phyloP scores from a whole-genome alignment of 2,888 invertebrate species.

The Cryptus viduatorius region DNA sequence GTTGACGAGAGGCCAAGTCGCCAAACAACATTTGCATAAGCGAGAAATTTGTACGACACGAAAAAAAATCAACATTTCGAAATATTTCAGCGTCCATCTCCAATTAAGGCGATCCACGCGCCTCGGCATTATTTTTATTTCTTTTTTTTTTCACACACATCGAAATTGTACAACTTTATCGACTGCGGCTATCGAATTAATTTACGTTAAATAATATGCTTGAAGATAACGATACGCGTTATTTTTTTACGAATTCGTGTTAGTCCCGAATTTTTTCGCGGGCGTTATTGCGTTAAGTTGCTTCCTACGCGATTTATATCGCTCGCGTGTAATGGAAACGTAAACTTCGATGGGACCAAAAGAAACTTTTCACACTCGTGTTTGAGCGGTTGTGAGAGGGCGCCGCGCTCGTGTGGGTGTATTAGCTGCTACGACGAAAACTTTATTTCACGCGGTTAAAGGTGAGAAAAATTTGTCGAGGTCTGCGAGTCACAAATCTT shows the following conservation, averaged over 20 bases:
- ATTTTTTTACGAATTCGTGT: neutral
- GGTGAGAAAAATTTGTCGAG: constrained; percentile 6
- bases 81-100: constrained; percentile 1
- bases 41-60: neutral
- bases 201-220: constrained; percentile 4
- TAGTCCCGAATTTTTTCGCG: constrained; percentile 5
- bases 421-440: constrained; percentile 15
- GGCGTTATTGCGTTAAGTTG: constrained; percentile 28
- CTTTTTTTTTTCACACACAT: neutral
- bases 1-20: neutral
- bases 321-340: neutral
- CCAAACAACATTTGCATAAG: constrained; percentile 30
- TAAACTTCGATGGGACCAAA: constrained; percentile 6
- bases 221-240: neutral
- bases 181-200: constrained; percentile 23
- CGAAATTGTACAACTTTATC: neutral
- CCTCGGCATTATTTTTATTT: neutral
- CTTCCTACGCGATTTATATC: constrained; percentile 28
- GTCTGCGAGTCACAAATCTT: neutral
- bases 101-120: constrained; percentile 41
- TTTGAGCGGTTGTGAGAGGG: constrained; percentile 6
- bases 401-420: constrained; percentile 9
- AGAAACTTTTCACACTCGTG: constrained; percentile 26
- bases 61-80: constrained; percentile 2
- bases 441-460: constrained; percentile 16